These are phyloP conservation scores for Takifugu ocellatus DNA, from an alignment of 2,797 vertebrate species.

Conservation along the genomic window DNA sequence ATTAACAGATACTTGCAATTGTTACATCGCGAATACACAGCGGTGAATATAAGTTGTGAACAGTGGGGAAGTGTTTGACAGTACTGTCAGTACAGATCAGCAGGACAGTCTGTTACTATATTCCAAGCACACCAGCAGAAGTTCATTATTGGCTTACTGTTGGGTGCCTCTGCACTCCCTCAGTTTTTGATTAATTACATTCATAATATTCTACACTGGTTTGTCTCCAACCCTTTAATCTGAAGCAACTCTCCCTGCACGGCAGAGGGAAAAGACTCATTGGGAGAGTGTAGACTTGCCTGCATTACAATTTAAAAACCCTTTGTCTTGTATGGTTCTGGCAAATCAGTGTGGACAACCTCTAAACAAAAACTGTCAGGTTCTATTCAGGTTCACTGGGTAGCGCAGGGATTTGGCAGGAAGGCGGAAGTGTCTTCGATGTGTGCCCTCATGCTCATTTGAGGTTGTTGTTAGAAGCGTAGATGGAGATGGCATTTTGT, in stretches of 20 bases:
- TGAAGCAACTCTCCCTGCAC: constrained; percentile 49
- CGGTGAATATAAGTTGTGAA: constrained; percentile 26
- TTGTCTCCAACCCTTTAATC: constrained; percentile 64
- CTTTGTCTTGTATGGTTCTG: constrained; percentile 66
- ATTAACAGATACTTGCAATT: constrained; percentile 22
- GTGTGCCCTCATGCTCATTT: constrained; percentile 63
- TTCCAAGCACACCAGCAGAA: constrained; percentile 53
- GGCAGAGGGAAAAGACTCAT: constrained; percentile 70
- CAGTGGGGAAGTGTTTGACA: constrained; percentile 27
- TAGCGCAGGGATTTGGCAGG: constrained; percentile 69
- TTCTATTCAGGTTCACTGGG: constrained; percentile 69
- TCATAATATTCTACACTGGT: constrained; percentile 71
- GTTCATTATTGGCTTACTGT: constrained; percentile 63
- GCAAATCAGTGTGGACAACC: constrained; percentile 77
- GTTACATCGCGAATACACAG: constrained; percentile 30
- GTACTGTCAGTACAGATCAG: constrained; percentile 31
- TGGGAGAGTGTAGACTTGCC: constrained; percentile 58
- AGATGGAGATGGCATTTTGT: constrained; percentile 52
- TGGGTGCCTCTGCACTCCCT: constrained; percentile 50
- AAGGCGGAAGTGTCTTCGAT: constrained; percentile 62
- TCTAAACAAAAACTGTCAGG: constrained; percentile 80
- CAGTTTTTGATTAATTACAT: constrained; percentile 70
- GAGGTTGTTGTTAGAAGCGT: constrained; percentile 53
- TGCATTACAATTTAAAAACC: constrained; percentile 74
- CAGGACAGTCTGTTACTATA: constrained; percentile 31